Evolutionary conservation across 2,888 invertebrate genomes (phyloP), one percentile per base, ranked within the genome.

Genomic region (Lypha dubia): DNA sequence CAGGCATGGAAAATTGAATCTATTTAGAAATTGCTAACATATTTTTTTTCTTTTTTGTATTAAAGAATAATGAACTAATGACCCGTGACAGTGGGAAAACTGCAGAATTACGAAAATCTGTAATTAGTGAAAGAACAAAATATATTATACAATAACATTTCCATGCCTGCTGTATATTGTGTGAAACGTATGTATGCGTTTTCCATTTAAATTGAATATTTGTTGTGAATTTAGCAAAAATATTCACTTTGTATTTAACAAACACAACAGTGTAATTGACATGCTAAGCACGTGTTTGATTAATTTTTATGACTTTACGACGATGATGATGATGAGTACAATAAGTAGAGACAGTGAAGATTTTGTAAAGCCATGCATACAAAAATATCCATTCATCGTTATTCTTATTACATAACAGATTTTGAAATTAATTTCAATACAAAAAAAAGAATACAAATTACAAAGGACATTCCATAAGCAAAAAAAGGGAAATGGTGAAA

Each of bases 201-300:
- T 24, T 22, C 11, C 2, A 6, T 24, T 24, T 28, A 20, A 2
- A 5, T 53, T 28, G 28, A 24, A 28, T 7, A 53, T 53, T 24
- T 7, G 1, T 53, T 53, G 53, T 7, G 24, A 15, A 28, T 15
- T 6, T 53, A 15, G 53, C 20, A 24, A 24, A 53, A 15, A 32
- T 13, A 44, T 58, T 9, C 32, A 17, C 35, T 8, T 58, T 58
- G 9, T 58, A 9, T 58, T 24, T 22, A 28, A 17, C 28, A 28
- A 4, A 53, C 28, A 13, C 35, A 22, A 15, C 11, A 46, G 22
- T 11, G 56, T 53, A 32, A 75, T 44, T 65, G 56, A 20, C 13
- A 56, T 53, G 53, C 65, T 41, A 44, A 75, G 56, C 75, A 76
- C 65, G 65, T 76, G 56, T 4, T 35, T 56, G 20, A 46, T 76